Conservation (phyloP, 2,113 vertebrate species). For the Heterochromis multidens region DNA sequence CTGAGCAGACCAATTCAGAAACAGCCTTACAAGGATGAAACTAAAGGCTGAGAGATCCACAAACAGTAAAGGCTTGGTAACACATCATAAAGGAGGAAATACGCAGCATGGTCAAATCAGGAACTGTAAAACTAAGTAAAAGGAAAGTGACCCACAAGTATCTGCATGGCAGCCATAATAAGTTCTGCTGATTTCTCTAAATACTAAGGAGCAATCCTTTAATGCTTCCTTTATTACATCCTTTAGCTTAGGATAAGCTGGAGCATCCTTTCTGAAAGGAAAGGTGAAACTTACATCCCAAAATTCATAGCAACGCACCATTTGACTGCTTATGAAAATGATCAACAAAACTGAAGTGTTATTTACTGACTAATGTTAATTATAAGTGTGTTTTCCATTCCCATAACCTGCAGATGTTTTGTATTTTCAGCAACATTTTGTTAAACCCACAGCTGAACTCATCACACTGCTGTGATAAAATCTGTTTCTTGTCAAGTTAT, state of each 20-base stretch:
- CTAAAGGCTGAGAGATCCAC: not conserved
- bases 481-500: not conserved
- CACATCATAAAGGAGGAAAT: fast-evolving
- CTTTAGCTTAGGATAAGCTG: not conserved
- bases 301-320: not conserved
- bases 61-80: not conserved
- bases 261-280: not conserved
- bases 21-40: no score
- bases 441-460: not conserved
- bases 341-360: not conserved
- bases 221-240: not conserved
- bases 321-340: not conserved
- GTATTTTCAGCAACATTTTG: no score
- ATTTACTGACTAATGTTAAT: no score
- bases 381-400: no score
- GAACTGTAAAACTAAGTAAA: no score
- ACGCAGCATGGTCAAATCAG: no score
- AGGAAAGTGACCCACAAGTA: no score
- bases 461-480: not conserved
- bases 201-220: no score
- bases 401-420: no score
- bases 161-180: no score
- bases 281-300: not conserved
- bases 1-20: not conserved
- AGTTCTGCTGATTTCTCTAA: no score